Evolutionary conservation across 1,140 invertebrate genomes (phyloP), one percentile per base, ranked within the genome.

Genomic region (Delia radicum): DNA sequence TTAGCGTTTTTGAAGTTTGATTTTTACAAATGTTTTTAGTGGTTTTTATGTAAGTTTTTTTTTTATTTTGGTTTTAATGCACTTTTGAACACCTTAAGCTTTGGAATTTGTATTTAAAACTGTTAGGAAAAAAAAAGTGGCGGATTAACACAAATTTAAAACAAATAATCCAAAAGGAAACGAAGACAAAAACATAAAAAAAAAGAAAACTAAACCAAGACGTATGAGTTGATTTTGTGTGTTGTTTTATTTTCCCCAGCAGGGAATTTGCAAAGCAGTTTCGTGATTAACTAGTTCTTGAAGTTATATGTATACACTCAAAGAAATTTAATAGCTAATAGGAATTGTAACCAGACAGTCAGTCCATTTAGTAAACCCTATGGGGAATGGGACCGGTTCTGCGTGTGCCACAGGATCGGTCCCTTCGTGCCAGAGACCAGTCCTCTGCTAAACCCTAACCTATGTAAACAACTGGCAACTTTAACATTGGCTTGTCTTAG

Each of bases 61-160:
- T 55, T 18, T 7, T 21, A 55, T n/a, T 55, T 55, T 48, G 12
- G 4, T 21, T 33, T 69, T 33, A 69, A 69, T 37, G 65, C 65
- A 69, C 65, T 69, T 69, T 69, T 33, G 29, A 69, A 69, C 65
- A 69, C 65, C 29, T 69, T 69, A 55, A 55, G 48, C 18, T 55
- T 55, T 55, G 48, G 18, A 55, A 24, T 55, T 55, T 21, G 48
- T 21, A 55, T 55, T 55, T 55, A 55, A 55, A 55, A 55, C 48
- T 55, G 48, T 55, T 10, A 3, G 12, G 2, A 33, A 42, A 42
- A 42, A 42, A 42, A 15, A 42, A 15, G n/a, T n/a, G n/a, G n/a
- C n/a, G n/a, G n/a, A 42, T 42, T 42, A 10, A 42, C 12, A 13
- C 7, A 13, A 13, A 15, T 42, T 42, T 10, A 2, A 42, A 42